These are phyloP conservation scores for Spilosoma lubricipeda DNA, from an alignment of 2,888 invertebrate species.

Conservation along the genomic window DNA sequence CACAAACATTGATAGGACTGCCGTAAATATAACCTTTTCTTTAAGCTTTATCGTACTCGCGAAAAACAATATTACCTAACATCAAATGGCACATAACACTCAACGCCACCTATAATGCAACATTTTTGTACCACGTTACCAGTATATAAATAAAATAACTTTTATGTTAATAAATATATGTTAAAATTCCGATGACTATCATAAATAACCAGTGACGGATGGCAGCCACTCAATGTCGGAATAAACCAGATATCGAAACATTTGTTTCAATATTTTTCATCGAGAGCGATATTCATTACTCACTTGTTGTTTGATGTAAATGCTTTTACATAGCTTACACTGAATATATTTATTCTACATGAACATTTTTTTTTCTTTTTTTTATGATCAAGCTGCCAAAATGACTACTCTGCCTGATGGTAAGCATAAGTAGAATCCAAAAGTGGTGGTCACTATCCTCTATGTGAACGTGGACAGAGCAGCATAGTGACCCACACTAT, in stretches of 20 bases:
- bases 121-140: background rate
- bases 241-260: constrained; percentile 9
- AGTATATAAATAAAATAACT: background rate
- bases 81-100: background rate
- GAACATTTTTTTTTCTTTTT: no score
- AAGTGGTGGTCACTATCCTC: no score
- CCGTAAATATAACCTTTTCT: no score
- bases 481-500: no score
- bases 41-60: no score
- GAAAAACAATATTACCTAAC: background rate
- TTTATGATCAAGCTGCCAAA: no score
- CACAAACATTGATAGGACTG: no score
- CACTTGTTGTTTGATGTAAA: background rate
- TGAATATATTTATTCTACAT: no score
- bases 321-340: background rate
- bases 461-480: no score
- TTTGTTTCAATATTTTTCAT: constrained; percentile 18
- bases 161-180: background rate
- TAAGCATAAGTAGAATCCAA: no score
- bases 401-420: no score
- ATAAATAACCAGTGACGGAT: constrained; percentile 19
- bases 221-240: constrained; percentile 7
- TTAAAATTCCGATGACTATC: constrained; percentile 1
- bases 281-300: constrained; percentile 6
- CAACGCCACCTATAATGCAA: no score